Evolutionary conservation across 2,797 vertebrate genomes (phyloP), one percentile per base, ranked within the genome.

Genomic region (Carcharodon carcharias): DNA sequence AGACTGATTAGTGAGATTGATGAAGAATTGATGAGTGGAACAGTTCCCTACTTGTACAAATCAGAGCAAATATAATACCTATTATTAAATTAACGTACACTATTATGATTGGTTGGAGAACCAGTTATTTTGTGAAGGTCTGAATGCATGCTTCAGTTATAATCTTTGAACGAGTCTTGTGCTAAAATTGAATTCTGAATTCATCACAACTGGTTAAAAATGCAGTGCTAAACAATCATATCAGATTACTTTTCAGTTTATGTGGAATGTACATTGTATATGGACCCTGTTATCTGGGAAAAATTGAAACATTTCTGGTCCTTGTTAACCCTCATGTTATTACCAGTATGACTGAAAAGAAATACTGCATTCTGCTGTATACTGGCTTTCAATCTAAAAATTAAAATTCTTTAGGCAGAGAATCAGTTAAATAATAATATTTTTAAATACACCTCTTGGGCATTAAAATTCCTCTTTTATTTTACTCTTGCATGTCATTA

Each of bases 1-100:
- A 93, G 91, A 93, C 63, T 93, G 91, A 93, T 93, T 93, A 93
- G 91, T 67, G 91, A 93, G 91, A 93, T 35, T 65, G 61, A 67
- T 93, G 63, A 93, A 67, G 91, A 45, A 45, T 93, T 93, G 91
- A 93, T 45, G 61, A 67, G 63, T 93, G 63, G 61, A 93, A 67
- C 91, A 93, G 91, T 67, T 93, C 91, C 7, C 63, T 26, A 67
- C 91, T 93, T 93, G 91, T 93, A 93, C 61, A 93, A 93, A 93
- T 93, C 91, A 65, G 91, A 93, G 91, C 61, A 93, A 67, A 91
- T 93, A 61, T 40, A 67, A 93, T 93, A 93, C 63, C 91, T 93
- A 40, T 67, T 65, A 93, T 93, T 67, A 93, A n/a, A 93, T 93
- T 93, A 93, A 93, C n/a, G 14, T 65, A 40, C 21, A 26, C 40